These are phyloP conservation scores for Venturia canescens DNA, from an alignment of 1,140 invertebrate genomes.

Conservation along the genomic window DNA sequence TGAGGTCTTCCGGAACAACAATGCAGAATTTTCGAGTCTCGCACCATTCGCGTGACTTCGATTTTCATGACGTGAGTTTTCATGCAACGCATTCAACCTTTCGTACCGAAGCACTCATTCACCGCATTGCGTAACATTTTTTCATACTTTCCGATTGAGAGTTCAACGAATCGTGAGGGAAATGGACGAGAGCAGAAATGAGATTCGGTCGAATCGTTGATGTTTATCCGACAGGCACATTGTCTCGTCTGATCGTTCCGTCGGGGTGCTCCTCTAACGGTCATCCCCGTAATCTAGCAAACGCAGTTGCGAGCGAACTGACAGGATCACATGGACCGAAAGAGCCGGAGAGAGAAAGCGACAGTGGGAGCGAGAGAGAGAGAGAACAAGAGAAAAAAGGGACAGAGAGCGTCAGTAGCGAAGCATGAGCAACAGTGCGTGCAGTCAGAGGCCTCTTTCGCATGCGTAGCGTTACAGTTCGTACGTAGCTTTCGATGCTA, in stretches of 20 bases:
- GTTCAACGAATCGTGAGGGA: neutral
- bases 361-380: neutral
- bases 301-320: constrained; percentile 3
- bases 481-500: constrained; percentile 45
- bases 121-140: no score
- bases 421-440: constrained; percentile 16
- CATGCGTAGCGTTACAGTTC: constrained; percentile 63
- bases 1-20: no score
- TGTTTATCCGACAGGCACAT: constrained; percentile 16
- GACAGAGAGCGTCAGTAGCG: constrained; percentile 37
- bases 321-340: neutral
- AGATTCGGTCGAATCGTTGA: constrained; percentile 16
- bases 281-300: constrained; percentile 31
- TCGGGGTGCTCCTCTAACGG: neutral
- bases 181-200: neutral
- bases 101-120: no score
- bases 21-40: no score
- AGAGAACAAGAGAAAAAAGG: neutral
- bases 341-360: constrained; percentile 5
- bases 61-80: no score
- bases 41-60: no score
- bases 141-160: neutral
- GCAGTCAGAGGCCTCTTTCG: constrained; percentile 59
- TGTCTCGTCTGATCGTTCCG: constrained; percentile 30
- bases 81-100: no score